Evolutionary conservation across 2,113 vertebrate genomes (phyloP).

Genomic region (Paramisgurnus dabryanus): DNA sequence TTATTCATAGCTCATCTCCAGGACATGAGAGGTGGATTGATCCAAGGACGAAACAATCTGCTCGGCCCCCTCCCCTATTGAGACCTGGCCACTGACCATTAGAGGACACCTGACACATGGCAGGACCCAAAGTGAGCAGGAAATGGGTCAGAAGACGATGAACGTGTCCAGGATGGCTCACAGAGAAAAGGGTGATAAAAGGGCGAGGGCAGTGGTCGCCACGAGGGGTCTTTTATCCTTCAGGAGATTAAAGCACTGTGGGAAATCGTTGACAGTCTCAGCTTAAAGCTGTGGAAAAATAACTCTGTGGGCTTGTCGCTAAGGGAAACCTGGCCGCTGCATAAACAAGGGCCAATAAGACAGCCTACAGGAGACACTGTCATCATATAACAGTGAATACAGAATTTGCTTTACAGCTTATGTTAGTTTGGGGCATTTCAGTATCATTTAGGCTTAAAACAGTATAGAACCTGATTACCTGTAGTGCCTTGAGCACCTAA

Average conservation of each 20-base stretch:
- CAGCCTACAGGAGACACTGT: slow-evolving; percentile 14
- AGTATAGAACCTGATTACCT: not conserved
- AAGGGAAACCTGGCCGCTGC: slow-evolving; percentile 38
- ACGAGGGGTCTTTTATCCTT: slow-evolving; percentile 58
- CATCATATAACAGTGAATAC: slow-evolving; percentile 26
- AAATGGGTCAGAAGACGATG: slow-evolving; percentile 17
- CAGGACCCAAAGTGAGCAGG: slow-evolving; percentile 7
- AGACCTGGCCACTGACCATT: slow-evolving; percentile 39
- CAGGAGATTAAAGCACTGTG: slow-evolving; percentile 59
- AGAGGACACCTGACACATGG: slow-evolving; percentile 1
- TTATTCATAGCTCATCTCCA: slow-evolving; percentile 50
- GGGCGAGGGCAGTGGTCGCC: slow-evolving; percentile 46
- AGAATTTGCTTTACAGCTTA: not conserved
- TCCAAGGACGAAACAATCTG: slow-evolving; percentile 52
- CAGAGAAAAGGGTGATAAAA: not conserved
- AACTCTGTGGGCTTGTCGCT: slow-evolving; percentile 33
- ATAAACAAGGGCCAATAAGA: slow-evolving; percentile 22
- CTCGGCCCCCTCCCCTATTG: slow-evolving; percentile 34
- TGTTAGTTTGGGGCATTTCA: not conserved
- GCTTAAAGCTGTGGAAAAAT: slow-evolving; percentile 42
- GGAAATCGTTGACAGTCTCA: slow-evolving; percentile 50
- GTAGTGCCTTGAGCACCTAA: too few species aligned
- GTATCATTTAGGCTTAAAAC: not conserved
- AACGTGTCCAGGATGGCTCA: not conserved
- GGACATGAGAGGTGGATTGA: slow-evolving; percentile 45